Evolutionary conservation across 2,888 invertebrate genomes (phyloP), one percentile per base, ranked within the genome.

Genomic region (Terebella lapidaria): DNA sequence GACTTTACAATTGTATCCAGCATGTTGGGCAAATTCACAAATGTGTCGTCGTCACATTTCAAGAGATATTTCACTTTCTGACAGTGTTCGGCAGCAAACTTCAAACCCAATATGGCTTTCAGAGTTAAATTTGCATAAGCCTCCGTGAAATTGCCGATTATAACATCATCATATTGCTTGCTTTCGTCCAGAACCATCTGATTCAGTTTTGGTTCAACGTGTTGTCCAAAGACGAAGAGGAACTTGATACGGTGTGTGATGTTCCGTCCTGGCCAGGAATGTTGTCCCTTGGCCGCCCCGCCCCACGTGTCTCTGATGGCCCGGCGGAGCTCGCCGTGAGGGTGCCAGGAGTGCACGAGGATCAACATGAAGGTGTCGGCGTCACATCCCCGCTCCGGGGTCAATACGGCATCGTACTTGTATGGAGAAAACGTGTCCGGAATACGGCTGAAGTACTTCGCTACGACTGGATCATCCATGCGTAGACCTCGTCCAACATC

Each of bases 311-410:
- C 64, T 10, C 76, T 59, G 15, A 76, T 73, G n/a, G 69, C 71
- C 28, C 59, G 42, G 10, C 76, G 58, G 46, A 67, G 54, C 18
- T 62, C 64, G 10, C 60, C 85, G 76, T 91, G 89, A 71, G 86
- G 86, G 1, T 86, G 83, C 61, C 93, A 57, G 18, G 66, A 65
- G 58, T 71, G 71, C 29, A 69, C 60, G 5, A 72, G 56, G 25
- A 69, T 57, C n/a, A 67, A 45, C 18, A 66, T 28, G n/a, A 52
- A 20, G 3, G 63, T 63, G 45, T 55, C 28, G 22, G 45, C 15
- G 10, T 52, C 27, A 28, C 68, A 68, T 10, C 5, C 22, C 10
- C 24, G 5, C n/a, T 24, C 5, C 22, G 18, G 18, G 15, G 49
- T 10, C 49, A 49, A 24, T 20, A 49, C 24, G 49, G 22, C 10